Conservation (phyloP, 2,113 vertebrate genomes). For the Rhinichthys klamathensis region DNA sequence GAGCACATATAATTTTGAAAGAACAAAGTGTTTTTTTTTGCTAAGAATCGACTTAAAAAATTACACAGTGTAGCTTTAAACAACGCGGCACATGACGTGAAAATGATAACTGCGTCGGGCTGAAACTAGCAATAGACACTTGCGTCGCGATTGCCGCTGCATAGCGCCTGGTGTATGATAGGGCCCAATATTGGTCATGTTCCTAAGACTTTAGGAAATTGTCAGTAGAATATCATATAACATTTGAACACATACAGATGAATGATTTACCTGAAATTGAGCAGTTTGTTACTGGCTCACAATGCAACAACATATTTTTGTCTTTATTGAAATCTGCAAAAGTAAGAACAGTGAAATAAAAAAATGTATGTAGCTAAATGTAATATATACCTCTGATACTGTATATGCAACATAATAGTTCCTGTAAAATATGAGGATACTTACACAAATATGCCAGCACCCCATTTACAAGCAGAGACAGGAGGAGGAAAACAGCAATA, state of each 20-base stretch:
- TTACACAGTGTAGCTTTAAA: no score
- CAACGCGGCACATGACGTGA: no score
- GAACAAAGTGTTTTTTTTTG: no score
- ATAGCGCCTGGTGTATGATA: no score
- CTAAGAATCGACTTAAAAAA: no score
- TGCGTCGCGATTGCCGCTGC: no score
- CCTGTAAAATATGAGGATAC: not conserved
- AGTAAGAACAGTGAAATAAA: not conserved
- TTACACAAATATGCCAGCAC: conserved; percentile 35
- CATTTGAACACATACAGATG: not conserved
- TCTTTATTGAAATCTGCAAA: not conserved
- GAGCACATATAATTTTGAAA: no score
- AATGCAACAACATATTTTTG: not conserved
- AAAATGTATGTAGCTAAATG: not conserved
- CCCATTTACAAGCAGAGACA: conserved; percentile 35
- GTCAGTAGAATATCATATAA: not conserved
- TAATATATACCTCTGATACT: not conserved
- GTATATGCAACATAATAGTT: not conserved
- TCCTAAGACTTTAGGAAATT: not conserved
- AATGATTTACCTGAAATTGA: conserved; percentile 17
- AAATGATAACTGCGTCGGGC: no score
- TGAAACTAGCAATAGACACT: no score
- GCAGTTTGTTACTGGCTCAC: conserved; percentile 15
- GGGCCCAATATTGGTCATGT: no score
- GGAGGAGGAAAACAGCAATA: not conserved